These are phyloP conservation scores for Clusia tigrina DNA, from an alignment of 2,888 invertebrate species.

Conservation along the genomic window DNA sequence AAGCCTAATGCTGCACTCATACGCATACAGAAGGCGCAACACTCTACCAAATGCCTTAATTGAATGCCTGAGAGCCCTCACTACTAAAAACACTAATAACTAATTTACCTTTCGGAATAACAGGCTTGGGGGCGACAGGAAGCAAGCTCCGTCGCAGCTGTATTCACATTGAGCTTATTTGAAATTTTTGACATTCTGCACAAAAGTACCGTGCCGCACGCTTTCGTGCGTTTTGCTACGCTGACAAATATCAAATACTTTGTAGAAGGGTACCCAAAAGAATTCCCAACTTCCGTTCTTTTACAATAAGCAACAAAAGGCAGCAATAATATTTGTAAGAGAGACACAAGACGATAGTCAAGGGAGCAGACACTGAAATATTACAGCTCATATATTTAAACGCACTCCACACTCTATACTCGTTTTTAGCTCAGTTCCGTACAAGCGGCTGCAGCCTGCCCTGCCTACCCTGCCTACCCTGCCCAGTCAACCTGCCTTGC, in stretches of 20 bases:
- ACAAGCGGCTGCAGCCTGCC: too few relatives aligned
- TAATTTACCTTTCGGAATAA: conserved; percentile 50
- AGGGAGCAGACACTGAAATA: conserved; percentile 46
- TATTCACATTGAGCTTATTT: conserved; percentile 42
- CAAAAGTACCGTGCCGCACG: conserved; percentile 8
- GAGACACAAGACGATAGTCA: conserved; percentile 26
- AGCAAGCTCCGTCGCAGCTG: conserved; percentile 34
- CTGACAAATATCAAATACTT: conserved; percentile 56
- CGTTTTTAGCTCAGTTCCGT: too few relatives aligned
- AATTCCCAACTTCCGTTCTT: conserved; percentile 29
- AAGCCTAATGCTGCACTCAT: neutral
- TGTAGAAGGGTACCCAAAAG: conserved; percentile 47
- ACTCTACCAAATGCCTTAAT: neutral
- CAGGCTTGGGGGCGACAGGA: conserved; percentile 7
- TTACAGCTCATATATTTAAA: conserved; percentile 53
- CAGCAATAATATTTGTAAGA: conserved; percentile 14
- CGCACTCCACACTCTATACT: too few relatives aligned
- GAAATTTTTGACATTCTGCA: conserved; percentile 35
- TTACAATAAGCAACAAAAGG: neutral
- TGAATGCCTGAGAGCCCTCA: conserved; percentile 37
- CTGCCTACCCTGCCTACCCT: too few relatives aligned
- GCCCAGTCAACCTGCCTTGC: too few relatives aligned
- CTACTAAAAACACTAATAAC: conserved; percentile 56
- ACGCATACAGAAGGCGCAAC: neutral
- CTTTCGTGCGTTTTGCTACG: too few relatives aligned